Base-by-base conservation (phyloP, 2,888 invertebrate species). In the Spisula subtruncata region DNA sequence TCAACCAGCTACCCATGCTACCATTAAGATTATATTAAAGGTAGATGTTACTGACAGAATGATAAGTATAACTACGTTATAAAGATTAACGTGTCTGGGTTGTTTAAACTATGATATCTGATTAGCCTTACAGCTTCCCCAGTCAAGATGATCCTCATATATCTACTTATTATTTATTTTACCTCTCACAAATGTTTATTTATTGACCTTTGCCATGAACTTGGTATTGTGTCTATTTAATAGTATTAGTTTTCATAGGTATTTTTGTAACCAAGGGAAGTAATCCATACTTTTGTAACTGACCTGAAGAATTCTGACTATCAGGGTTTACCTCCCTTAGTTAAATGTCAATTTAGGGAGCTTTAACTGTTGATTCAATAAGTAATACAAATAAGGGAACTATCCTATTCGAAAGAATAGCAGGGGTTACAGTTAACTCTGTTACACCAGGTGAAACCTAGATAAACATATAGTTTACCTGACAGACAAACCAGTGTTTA, bases 91-190 rank as follows among this genome's bases (percentile, higher is more conserved):
- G 6, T n/a, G n/a, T 25, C 25, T 66, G 60, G 25, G 25, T 66
- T 25, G 25, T 25, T 25, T 60, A 66, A 66, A 66, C 60, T 66
- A 66, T 66, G 4, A 4, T 66, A 66, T 66, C 60, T 25, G n/a
- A 66, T 66, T 66, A 66, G 25, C 60, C 60, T n/a, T 25, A 66
- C 60, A 66, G 60, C 10, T 66, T 66, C 20, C n/a, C n/a, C 20
- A 66, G 60, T 66, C 60, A 66, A 66, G 60, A 66, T 66, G 60
- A 66, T 66, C 60, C 25, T n/a, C 6, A 25, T 66, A 66, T n/a
- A 66, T 66, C 60, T 66, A 8, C 25, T 5, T 10, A 25, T 66
- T 66, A 25, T 66, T 66, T 66, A 66, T 66, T 66, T 66, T 66
- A 66, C 60, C 60, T 66, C 25, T 66, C 60, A 66, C n/a, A 66